Evolutionary conservation across 2,113 vertebrate species (phyloP), one percentile per base, ranked within the genome.

Genomic region (Albula glossodonta): DNA sequence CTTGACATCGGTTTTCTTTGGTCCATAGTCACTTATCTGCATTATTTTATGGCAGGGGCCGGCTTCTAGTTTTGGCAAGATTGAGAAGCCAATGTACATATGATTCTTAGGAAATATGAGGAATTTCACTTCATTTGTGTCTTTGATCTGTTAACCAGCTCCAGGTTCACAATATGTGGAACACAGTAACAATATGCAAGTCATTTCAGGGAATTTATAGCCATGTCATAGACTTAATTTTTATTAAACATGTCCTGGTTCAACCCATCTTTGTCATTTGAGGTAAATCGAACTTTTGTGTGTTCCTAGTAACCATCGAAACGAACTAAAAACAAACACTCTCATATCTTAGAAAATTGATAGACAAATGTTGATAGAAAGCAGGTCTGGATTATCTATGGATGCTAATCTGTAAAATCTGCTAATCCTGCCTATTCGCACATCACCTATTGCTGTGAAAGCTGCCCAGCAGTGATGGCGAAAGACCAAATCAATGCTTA

Each of bases 401-500:
- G 31, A 41, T 41, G 31, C 31, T 41, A 41, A 41, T 41, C 31
- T 41, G 31, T 41, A 41, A 41, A 41, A 70, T n/a, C n/a, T 70
- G 79, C 79, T 83, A 84, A 84, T 87, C 85, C 79, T 80, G 48
- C 85, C 50, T 57, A 77, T 60, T 48, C 12, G 41, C 50, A 85
- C 85, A 86, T 83, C 86, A 70, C 60, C 52, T 56, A 87, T 41
- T 78, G 82, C 51, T 48, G 25, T 60, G 63, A 22, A 70, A 70
- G 63, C 63, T n/a, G 63, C n/a, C 17, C 63, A n/a, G 63, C 19
- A 5, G 22, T 70, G 22, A 5, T n/a, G 8, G 63, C 8, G 8
- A 70, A 70, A 70, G 63, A 22, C 63, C n/a, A 17, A 70, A 70
- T 70, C 63, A 17, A 5, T 70, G 22, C 19, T n/a, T 19, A 70